phyloP scores from a whole-genome alignment of 2,797 vertebrate genomes.

The Nyctalus aviator region DNA sequence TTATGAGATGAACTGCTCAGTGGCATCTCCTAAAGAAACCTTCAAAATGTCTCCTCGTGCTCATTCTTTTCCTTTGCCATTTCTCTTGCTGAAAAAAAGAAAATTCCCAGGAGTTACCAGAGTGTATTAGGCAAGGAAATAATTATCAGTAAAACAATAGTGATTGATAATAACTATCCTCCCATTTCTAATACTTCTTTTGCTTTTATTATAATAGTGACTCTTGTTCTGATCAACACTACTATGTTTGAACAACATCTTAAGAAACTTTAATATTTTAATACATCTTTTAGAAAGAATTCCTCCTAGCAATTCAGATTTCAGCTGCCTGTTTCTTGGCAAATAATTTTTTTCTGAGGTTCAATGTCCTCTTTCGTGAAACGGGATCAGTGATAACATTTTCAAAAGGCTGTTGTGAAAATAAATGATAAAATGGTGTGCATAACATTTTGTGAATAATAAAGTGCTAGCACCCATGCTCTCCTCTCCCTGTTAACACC shows the following conservation, averaged over 20 bases:
- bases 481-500: neutral
- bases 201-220: neutral
- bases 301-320: neutral
- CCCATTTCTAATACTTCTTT: neutral
- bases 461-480: neutral
- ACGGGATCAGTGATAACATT: neutral
- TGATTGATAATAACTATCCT: neutral
- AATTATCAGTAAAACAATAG: slow-evolving; percentile 35
- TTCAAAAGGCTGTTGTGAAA: neutral
- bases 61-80: neutral
- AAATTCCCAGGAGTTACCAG: neutral
- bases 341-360: neutral
- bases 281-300: neutral
- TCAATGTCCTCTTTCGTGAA: neutral
- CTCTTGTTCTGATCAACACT: neutral
- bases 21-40: neutral
- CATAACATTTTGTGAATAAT: neutral
- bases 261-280: neutral
- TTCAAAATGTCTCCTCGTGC: neutral
- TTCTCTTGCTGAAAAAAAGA: neutral
- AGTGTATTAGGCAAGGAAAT: neutral
- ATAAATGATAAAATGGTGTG: neutral
- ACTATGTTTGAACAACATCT: neutral
- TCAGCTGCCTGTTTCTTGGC: neutral
- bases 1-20: neutral